These are phyloP conservation scores for Ypsolopha scabrella DNA, from an alignment of 2,888 invertebrate genomes.

Conservation along the genomic window DNA sequence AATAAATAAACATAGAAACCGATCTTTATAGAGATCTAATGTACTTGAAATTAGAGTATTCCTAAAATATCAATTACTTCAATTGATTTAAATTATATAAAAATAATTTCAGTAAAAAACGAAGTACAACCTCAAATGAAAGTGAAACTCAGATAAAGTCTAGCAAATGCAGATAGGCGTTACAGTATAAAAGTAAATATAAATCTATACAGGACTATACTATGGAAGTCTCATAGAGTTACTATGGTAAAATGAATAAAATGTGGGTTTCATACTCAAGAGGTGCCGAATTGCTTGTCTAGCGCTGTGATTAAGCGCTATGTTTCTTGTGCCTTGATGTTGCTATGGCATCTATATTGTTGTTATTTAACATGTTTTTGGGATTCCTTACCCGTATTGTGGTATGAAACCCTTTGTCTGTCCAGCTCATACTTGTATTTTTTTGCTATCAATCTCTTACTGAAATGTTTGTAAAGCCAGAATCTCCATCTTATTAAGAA, in stretches of 20 bases:
- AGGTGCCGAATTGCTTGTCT: too few species aligned
- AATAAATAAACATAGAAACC: background rate
- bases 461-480: too few species aligned
- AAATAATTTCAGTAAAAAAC: conserved; percentile 6
- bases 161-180: conserved; percentile 39
- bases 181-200: conserved; percentile 46
- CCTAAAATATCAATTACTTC: background rate
- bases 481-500: background rate
- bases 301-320: too few species aligned
- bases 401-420: too few species aligned
- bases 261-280: conserved; percentile 87
- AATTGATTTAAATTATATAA: background rate
- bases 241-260: conserved; percentile 66
- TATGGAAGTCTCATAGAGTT: conserved; percentile 52
- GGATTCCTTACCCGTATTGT: too few species aligned
- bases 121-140: conserved; percentile 22
- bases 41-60: conserved; percentile 8
- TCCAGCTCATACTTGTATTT: too few species aligned
- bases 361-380: too few species aligned
- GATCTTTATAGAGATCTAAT: background rate
- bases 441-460: too few species aligned
- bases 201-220: conserved; percentile 57
- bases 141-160: conserved; percentile 34
- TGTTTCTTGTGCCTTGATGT: too few species aligned
- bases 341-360: too few species aligned